These are phyloP conservation scores for Drosophila falleni DNA, from an alignment of 2,888 invertebrate species.

Conservation along the genomic window DNA sequence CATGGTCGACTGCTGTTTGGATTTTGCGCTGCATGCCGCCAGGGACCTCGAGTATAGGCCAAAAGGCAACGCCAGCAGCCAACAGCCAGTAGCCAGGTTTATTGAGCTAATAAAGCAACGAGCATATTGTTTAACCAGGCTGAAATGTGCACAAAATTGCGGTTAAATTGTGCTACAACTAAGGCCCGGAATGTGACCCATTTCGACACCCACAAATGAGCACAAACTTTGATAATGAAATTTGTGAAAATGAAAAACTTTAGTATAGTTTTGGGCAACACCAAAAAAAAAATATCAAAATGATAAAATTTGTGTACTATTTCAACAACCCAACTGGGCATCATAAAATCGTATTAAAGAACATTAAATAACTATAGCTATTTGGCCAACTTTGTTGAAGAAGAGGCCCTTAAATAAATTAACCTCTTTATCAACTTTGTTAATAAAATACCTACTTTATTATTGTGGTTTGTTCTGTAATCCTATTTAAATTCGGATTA, in stretches of 20 bases:
- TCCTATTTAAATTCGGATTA: no score
- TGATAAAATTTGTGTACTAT: conserved; percentile 4
- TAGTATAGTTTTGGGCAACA: conserved; percentile 37
- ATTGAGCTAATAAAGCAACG: conserved; percentile 68
- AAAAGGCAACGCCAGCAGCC: conserved; percentile 15
- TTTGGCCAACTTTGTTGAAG: conserved; percentile 9
- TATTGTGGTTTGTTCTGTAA: background rate
- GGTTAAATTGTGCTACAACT: conserved; percentile 57
- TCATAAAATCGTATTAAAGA: conserved; percentile 13
- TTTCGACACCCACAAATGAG: conserved; percentile 36
- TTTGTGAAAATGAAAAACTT: conserved; percentile 53
- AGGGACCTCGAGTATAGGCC: conserved; percentile 24
- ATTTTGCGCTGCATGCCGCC: conserved; percentile 39
- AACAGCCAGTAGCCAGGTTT: conserved; percentile 39
- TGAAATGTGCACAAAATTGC: conserved; percentile 62
- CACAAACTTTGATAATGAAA: conserved; percentile 52
- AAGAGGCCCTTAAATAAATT: conserved; percentile 31
- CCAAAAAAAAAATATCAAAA: background rate
- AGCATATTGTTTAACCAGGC: conserved; percentile 73
- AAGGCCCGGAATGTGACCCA: conserved; percentile 22
- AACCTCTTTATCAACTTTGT: conserved; percentile 40
- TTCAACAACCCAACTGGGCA: conserved; percentile 7
- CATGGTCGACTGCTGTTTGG: conserved; percentile 59
- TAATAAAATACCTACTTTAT: background rate
- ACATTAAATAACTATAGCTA: conserved; percentile 27